These are phyloP conservation scores for Hylaeus volcanicus DNA, from an alignment of 1,140 invertebrate genomes.

Conservation along the genomic window DNA sequence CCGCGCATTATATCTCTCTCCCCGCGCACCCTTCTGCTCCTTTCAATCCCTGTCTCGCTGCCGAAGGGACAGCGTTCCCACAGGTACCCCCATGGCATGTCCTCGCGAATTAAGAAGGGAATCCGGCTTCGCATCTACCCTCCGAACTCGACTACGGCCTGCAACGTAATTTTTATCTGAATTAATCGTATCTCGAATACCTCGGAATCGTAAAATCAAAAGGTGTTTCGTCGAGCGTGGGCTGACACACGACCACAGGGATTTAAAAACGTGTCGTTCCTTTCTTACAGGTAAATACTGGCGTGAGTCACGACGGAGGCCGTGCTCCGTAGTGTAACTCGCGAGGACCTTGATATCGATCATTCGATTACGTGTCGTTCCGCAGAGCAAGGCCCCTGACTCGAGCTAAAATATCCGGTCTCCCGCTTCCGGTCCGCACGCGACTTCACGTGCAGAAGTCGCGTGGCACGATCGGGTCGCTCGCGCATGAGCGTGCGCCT, in stretches of 20 bases:
- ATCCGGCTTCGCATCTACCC: not conserved
- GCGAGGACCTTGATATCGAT: constrained; percentile 61
- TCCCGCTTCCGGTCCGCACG: constrained; percentile 71
- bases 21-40: constrained; percentile 9
- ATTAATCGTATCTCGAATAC: too few relatives aligned
- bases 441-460: constrained; percentile 72
- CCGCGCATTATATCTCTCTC: constrained; percentile 8
- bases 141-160: too few relatives aligned
- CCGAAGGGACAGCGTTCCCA: constrained; percentile 43
- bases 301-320: constrained; percentile 42
- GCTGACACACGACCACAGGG: too few relatives aligned
- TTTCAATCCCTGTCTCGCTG: not conserved
- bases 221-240: too few relatives aligned
- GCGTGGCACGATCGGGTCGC: constrained; percentile 69
- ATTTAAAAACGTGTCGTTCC: too few relatives aligned
- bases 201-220: too few relatives aligned
- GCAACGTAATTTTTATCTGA: too few relatives aligned
- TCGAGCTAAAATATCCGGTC: constrained; percentile 69
- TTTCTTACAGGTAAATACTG: too few relatives aligned
- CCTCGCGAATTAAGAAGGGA: not conserved
- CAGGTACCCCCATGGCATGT: constrained; percentile 32
- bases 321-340: constrained; percentile 25
- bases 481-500: constrained; percentile 42
- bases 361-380: constrained; percentile 49
- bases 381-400: constrained; percentile 42